Evolutionary conservation across 2,113 vertebrate species (phyloP).

Genomic region (Chloebia gouldiae): DNA sequence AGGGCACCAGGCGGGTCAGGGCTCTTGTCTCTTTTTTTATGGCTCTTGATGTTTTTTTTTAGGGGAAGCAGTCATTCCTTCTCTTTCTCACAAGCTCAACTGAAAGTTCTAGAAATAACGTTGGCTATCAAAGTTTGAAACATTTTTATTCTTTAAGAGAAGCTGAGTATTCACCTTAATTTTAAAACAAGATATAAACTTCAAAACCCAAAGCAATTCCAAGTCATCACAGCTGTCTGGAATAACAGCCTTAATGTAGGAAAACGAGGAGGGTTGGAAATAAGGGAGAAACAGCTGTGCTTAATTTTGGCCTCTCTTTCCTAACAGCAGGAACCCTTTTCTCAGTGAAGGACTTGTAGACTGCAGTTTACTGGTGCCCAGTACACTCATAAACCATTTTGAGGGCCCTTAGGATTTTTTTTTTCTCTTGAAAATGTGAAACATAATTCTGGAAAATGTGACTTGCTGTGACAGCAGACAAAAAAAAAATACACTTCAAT

Average conservation of each 20-base stretch:
- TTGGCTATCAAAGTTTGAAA: neutral
- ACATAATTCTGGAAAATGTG: neutral
- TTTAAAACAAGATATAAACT: neutral
- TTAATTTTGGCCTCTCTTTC: neutral
- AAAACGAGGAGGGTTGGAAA: neutral
- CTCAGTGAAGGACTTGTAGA: neutral
- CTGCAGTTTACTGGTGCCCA: neutral
- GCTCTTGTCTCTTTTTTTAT: conserved; percentile 50
- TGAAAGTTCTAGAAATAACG: neutral
- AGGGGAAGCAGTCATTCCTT: neutral
- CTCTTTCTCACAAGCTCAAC: neutral
- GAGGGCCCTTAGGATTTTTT: neutral
- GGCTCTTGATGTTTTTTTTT: neutral
- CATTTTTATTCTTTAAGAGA: neutral
- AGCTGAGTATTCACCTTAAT: neutral
- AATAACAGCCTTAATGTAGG: neutral
- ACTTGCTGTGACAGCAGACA: neutral
- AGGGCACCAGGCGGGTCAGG: conserved; percentile 52
- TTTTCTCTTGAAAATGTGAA: neutral
- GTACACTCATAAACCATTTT: neutral
- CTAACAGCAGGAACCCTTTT: neutral
- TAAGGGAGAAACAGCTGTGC: neutral
- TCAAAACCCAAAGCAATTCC: neutral
- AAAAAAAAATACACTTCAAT: neutral
- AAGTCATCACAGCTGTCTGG: neutral